phyloP scores from a whole-genome alignment of 2,113 vertebrate species.

The Nicator chloris region DNA sequence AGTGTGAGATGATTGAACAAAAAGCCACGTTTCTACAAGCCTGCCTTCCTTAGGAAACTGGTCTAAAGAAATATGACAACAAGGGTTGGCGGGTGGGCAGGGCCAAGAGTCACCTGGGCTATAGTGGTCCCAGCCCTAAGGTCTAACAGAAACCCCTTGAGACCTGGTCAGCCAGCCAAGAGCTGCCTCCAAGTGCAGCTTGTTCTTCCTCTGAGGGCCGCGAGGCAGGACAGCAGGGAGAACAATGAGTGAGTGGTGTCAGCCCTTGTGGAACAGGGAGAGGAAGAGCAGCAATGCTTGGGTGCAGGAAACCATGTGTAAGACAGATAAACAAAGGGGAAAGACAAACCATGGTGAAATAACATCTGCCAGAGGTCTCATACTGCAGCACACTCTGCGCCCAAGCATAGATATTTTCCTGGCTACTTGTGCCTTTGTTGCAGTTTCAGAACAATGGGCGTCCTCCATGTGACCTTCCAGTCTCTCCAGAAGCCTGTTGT shows the following conservation, averaged over 20 bases:
- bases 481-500: not conserved
- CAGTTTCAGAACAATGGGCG: not conserved
- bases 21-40: not conserved
- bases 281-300: not conserved
- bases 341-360: not conserved
- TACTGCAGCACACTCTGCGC: not conserved
- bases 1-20: not conserved
- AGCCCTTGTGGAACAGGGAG: not conserved
- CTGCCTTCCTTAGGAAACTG: not conserved
- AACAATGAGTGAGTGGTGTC: fast-evolving
- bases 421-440: not conserved
- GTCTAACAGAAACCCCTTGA: not conserved
- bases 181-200: not conserved
- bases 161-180: not conserved
- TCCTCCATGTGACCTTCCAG: not conserved
- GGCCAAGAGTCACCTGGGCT: not conserved
- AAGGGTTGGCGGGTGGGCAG: not conserved
- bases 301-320: not conserved
- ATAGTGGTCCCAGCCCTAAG: not conserved
- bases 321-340: not conserved
- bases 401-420: not conserved
- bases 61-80: not conserved
- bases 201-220: not conserved
- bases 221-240: not conserved
- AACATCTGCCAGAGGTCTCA: not conserved